phyloP scores from a whole-genome alignment of 2,113 vertebrate genomes.

The Phodopus roborovskii region DNA sequence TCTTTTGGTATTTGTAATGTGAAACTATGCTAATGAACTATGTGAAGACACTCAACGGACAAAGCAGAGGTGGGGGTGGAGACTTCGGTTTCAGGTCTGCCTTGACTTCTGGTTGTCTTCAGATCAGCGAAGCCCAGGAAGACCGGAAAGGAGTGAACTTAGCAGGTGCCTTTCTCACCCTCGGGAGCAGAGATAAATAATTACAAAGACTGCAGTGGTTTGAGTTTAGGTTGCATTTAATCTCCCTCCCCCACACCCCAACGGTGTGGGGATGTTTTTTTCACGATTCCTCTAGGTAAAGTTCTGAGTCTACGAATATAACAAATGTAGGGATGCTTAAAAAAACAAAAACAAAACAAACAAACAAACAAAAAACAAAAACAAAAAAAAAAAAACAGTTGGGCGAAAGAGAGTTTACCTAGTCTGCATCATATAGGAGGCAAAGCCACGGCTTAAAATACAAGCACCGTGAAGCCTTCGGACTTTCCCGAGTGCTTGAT shows the following conservation, averaged over 20 bases:
- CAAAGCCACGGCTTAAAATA: constrained; percentile 2
- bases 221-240: neutral
- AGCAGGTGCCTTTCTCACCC: no score
- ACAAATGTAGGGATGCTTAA: neutral
- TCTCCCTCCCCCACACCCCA: neutral
- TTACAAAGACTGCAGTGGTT: neutral
- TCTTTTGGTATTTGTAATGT: neutral
- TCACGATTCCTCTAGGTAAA: neutral
- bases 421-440: neutral
- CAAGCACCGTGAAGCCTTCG: neutral
- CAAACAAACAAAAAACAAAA: no score
- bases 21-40: neutral
- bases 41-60: neutral
- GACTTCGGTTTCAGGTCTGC: neutral
- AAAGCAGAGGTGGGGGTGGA: neutral
- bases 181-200: no score
- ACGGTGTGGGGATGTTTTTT: neutral
- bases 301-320: neutral
- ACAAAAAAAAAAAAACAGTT: no score
- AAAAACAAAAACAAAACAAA: no score
- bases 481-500: neutral
- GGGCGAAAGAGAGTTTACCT: neutral
- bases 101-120: neutral
- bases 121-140: neutral
- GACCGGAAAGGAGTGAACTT: neutral